phyloP scores from a whole-genome alignment of 2,888 invertebrate species.

The Ryuthela nishihirai region DNA sequence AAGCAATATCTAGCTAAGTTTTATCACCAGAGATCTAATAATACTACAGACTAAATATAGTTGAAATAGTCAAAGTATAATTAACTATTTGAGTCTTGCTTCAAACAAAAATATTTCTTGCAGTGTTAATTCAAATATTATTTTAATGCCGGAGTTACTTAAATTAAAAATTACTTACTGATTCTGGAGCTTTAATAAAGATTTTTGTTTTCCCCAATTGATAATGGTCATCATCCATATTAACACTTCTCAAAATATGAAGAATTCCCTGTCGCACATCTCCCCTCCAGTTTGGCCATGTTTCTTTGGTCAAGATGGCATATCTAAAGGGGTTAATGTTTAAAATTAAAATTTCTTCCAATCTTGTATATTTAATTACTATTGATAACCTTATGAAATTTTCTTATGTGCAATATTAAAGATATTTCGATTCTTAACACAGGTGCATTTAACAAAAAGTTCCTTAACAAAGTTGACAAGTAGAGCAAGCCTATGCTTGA shows the following conservation, averaged over 20 bases:
- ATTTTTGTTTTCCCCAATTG: conserved; percentile 64
- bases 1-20: too few relatives aligned
- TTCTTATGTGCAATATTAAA: not conserved
- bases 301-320: conserved; percentile 62
- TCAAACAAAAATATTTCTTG: too few relatives aligned
- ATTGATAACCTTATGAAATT: not conserved
- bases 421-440: not conserved
- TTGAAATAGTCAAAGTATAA: too few relatives aligned
- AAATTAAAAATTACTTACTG: conserved; percentile 52
- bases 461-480: not conserved
- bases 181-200: conserved; percentile 65
- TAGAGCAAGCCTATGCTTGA: too few relatives aligned
- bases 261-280: conserved; percentile 58
- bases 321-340: conserved; percentile 56
- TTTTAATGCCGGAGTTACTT: too few relatives aligned
- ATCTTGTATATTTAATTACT: not conserved
- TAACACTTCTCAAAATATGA: conserved; percentile 58
- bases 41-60: too few relatives aligned
- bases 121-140: too few relatives aligned
- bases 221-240: conserved; percentile 61
- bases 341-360: not conserved
- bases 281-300: conserved; percentile 60
- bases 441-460: not conserved
- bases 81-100: too few relatives aligned
- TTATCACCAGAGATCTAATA: too few relatives aligned